A percentile compares a stretch with the other conserved stretches of the same genome.
Evolutionary conservation across 2,888 invertebrate species (phyloP).

Genomic region (Pollenia labialis): DNA sequence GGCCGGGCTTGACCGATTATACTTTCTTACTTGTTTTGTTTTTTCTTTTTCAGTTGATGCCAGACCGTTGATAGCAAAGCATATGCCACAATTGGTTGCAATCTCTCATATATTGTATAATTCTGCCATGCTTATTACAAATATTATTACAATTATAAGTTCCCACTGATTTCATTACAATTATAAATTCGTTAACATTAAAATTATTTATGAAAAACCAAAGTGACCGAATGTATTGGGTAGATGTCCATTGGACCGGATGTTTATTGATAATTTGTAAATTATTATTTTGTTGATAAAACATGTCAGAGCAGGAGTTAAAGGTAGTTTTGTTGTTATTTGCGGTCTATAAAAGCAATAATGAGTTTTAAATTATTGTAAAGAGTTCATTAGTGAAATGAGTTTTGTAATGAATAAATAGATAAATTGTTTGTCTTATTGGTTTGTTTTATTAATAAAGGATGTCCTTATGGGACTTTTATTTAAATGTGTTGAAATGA

Average conservation of each 20-base stretch:
- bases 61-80: conserved; percentile 68
- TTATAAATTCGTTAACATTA: conserved; percentile 46
- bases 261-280: conserved; percentile 73
- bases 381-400: conserved; percentile 69
- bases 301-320: conserved; percentile 65
- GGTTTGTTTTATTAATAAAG: conserved; percentile 62
- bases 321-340: conserved; percentile 55
- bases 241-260: conserved; percentile 64
- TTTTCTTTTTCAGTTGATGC: conserved; percentile 44
- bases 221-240: conserved; percentile 57
- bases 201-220: conserved; percentile 59
- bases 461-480: conserved; percentile 21
- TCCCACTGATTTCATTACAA: conserved; percentile 53
- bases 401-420: conserved; percentile 67
- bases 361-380: conserved; percentile 71
- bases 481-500: not conserved
- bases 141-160: conserved; percentile 45
- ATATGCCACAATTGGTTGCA: conserved; percentile 65
- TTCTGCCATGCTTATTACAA: conserved; percentile 48
- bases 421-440: conserved; percentile 56
- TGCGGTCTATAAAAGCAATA: conserved; percentile 61
- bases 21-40: not conserved
- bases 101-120: conserved; percentile 11
- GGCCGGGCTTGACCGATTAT: no score
- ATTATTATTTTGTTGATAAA: conserved; percentile 72